A percentile compares a stretch with the other conserved stretches of the same genome.
These are phyloP conservation scores for Ametastegia equiseti DNA, from an alignment of 2,888 invertebrate genomes.

Conservation along the genomic window DNA sequence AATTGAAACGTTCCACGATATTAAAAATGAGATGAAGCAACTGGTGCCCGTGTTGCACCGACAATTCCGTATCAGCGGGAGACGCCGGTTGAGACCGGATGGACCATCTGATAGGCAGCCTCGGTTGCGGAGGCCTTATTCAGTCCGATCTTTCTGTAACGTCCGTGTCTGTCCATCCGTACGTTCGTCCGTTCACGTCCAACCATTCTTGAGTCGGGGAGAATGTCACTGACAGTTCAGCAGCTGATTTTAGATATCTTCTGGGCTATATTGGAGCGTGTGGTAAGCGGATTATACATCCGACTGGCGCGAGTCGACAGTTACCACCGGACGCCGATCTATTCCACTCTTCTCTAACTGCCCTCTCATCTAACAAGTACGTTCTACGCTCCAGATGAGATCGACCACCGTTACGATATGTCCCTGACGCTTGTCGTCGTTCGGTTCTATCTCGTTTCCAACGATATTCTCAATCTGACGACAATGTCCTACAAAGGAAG, in stretches of 20 bases:
- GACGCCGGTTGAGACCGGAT: conserved; percentile 4
- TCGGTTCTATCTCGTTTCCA: neutral
- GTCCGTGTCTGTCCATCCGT: conserved; percentile 30
- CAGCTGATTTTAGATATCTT: conserved; percentile 57
- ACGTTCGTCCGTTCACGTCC: conserved; percentile 9
- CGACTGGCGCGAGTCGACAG: conserved; percentile 54
- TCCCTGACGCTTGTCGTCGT: conserved; percentile 16
- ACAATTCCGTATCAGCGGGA: conserved; percentile 40
- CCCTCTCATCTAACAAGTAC: neutral
- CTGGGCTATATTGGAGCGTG: conserved; percentile 51
- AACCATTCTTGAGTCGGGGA: neutral
- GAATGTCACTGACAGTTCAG: conserved; percentile 51
- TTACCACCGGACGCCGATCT: conserved; percentile 10
- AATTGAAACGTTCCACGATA: conserved; percentile 47
- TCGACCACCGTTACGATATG: conserved; percentile 4
- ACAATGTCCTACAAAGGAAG: neutral
- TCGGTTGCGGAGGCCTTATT: conserved; percentile 15
- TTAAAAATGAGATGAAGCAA: neutral
- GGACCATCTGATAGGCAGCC: conserved; percentile 21
- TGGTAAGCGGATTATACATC: conserved; percentile 65
- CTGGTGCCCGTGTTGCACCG: conserved; percentile 3
- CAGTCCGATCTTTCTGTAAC: conserved; percentile 11
- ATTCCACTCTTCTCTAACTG: neutral
- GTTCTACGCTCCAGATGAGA: conserved; percentile 14
- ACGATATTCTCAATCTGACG: neutral